A percentile compares a stretch with the other conserved stretches of the same genome.
Conservation (phyloP, 2,113 vertebrate genomes). For the Saguinus imperator region DNA sequence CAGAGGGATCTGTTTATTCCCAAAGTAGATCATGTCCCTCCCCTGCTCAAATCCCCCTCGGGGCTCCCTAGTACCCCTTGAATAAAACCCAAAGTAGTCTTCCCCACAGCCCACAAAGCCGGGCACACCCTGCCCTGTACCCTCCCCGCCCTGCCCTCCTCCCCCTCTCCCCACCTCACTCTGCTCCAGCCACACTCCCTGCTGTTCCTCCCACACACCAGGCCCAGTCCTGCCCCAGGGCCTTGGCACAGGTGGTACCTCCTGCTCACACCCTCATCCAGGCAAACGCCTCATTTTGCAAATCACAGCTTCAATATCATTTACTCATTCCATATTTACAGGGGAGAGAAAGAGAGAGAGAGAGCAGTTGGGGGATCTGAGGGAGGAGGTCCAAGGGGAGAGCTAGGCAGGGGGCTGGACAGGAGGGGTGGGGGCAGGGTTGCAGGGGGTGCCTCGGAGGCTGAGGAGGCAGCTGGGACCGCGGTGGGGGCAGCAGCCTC, state of each 20-base stretch:
- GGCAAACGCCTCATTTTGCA: neutral
- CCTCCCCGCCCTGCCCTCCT: neutral
- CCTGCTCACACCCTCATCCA: neutral
- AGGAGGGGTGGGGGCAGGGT: neutral
- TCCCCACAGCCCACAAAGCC: neutral
- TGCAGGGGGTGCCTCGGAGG: conserved; percentile 50
- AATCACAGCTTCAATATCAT: neutral
- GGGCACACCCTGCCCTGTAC: rapidly evolving
- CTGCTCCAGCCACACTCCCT: neutral
- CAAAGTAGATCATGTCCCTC: neutral
- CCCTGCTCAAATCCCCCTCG: neutral
- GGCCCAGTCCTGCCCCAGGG: neutral
- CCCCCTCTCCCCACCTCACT: neutral
- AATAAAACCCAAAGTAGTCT: neutral
- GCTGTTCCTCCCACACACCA: rapidly evolving
- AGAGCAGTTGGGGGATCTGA: too few species aligned
- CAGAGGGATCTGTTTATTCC: too few species aligned
- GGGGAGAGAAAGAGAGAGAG: neutral
- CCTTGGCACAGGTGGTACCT: neutral
- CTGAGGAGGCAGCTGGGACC: conserved; percentile 4
- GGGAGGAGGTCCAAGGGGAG: neutral
- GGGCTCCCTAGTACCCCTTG: neutral
- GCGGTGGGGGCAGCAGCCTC: rapidly evolving
- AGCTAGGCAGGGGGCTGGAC: neutral
- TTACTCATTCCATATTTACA: neutral